Percentiles rank a stretch among this genome's conserved stretches.
Conservation (phyloP, 1,140 invertebrate genomes). For the Musca vetustissima region DNA sequence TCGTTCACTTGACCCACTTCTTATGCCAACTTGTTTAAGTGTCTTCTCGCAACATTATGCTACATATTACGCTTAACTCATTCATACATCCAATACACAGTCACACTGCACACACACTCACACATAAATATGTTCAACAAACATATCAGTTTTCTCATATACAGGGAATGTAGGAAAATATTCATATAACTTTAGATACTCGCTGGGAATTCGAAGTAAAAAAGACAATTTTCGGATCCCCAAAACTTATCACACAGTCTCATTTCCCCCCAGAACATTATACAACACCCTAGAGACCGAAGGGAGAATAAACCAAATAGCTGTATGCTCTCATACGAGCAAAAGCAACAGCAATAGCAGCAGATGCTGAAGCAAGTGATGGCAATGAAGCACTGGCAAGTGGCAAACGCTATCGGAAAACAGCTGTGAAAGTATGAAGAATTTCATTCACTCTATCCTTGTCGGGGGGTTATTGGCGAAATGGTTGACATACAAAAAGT, state of each 20-base stretch:
- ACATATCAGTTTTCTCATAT: conserved; percentile 7
- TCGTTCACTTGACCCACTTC: conserved; percentile 22
- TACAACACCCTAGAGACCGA: conserved; percentile 51
- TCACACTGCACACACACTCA: neutral
- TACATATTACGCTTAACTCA: conserved; percentile 15
- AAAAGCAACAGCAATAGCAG: neutral
- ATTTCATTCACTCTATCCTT: too few species aligned
- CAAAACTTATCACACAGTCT: conserved; percentile 55
- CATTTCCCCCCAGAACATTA: conserved; percentile 56
- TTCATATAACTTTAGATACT: conserved; percentile 19
- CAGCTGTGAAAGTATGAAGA: too few species aligned
- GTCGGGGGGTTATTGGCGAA: too few species aligned
- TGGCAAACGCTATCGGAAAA: neutral
- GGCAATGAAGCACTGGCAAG: neutral
- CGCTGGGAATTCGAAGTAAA: conserved; percentile 31
- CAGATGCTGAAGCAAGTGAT: neutral
- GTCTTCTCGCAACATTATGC: conserved; percentile 38
- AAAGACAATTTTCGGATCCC: conserved; percentile 56
- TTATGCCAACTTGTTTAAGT: neutral
- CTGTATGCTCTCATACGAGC: neutral
- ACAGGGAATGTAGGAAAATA: neutral
- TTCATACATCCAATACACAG: neutral
- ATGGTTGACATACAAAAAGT: too few species aligned
- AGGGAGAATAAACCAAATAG: conserved; percentile 23
- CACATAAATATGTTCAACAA: conserved; percentile 2